Base-by-base conservation (phyloP, 2,113 vertebrate genomes). In the Halcyon malimbica region DNA sequence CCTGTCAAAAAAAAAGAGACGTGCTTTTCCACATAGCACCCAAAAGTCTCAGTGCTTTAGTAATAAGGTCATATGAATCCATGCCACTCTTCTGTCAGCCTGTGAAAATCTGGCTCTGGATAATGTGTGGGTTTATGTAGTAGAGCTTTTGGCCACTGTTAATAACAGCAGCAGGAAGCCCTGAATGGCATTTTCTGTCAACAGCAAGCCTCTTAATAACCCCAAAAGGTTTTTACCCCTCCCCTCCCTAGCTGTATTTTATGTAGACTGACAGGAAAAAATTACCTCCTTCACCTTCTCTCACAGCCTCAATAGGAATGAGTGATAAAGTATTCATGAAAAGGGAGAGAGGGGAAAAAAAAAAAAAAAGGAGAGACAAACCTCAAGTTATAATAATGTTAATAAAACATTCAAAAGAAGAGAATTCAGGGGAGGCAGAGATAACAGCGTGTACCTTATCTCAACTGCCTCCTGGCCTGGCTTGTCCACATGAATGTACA, bases 261-360 rank as follows among this genome's bases (percentile, higher is more conserved):
- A 48, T 67, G 59, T 57, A 14, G 70, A 85, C 46, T 90, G 74
- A 87, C 26, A 92, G 33, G 59, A 83, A 93, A 35, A 90, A 94
- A 57, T 33, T 35, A 65, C 39, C 23, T 76, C 44, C 87, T 85
- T 90, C 41, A 91, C 86, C 64, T 95, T 80, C 74, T 50, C 48
- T 89, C 57, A 23, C 48, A 64, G n/a, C 31, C 42, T 75, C 93
- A 76, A 83, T 39, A 59, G 57, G 96, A 95, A 87, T 33, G 7
- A 82, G 44, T 67, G 39, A 93, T 87, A 81, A 94, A 96, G 93
- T 91, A 87, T 67, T 94, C 35, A 91, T 74, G 73, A 88, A 87
- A 91, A 46, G 25, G 15, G 9, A 48, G 25, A 46, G 19, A 42
- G 14, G 8, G 28, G 3, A 12, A 26, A 53, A 79, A 78, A 79